phyloP scores from a whole-genome alignment of 2,888 invertebrate genomes.

The Drosophila prostipennis region DNA sequence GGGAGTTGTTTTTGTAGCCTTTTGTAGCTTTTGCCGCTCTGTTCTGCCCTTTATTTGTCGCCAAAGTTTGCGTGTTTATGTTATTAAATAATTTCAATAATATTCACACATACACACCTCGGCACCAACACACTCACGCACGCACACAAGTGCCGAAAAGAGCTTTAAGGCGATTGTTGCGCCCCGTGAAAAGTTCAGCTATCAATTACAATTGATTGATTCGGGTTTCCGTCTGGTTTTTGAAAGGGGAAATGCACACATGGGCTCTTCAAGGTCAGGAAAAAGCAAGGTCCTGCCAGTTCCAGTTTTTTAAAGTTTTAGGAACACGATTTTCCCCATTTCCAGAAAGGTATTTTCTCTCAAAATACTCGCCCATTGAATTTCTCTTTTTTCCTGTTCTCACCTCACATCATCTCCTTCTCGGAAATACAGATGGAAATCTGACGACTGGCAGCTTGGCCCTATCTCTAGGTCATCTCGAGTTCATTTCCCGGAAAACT shows the following conservation, averaged over 20 bases:
- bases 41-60: slow-evolving; percentile 33
- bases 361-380: background rate
- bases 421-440: background rate
- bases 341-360: background rate
- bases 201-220: slow-evolving; percentile 19
- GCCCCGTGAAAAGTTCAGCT: slow-evolving; percentile 4
- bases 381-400: background rate
- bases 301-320: too few species aligned
- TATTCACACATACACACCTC: slow-evolving; percentile 52
- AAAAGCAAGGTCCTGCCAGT: too few species aligned
- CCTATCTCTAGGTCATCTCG: background rate
- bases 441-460: slow-evolving; percentile 3
- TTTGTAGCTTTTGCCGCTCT: background rate
- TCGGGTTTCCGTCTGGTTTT: background rate
- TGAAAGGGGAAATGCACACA: background rate
- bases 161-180: slow-evolving; percentile 25
- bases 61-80: slow-evolving; percentile 56
- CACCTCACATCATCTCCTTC: background rate
- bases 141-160: background rate
- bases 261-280: background rate
- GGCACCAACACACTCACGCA: background rate
- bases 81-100: slow-evolving; percentile 72
- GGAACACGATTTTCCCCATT: background rate
- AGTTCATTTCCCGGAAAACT: slow-evolving; percentile 1
- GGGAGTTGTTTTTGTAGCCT: slow-evolving; percentile 34